Evolutionary conservation across 2,797 vertebrate species (phyloP), one percentile per base, ranked within the genome.

Genomic region (Cygnus olor): DNA sequence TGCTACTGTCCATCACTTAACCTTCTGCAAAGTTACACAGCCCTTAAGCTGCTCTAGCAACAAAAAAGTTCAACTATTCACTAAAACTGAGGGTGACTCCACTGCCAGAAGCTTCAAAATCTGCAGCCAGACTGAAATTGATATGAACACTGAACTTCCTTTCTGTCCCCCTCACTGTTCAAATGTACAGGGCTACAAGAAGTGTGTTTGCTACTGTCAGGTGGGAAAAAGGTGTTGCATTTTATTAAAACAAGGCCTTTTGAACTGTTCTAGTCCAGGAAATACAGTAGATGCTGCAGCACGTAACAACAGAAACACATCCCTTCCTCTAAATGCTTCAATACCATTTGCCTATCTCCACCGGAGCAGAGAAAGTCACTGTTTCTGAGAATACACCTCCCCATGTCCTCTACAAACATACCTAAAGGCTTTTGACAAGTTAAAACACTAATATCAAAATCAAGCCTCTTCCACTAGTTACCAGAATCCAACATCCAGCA

Each of bases 91-190:
- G 20, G 64, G 68, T 5, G 9, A 40, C 18, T 27, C 11, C 36
- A 25, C 27, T 28, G 36, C 60, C 17, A 63, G 7, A 76, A 64
- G 11, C 56, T 72, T 17, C 8, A 36, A 76, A 69, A 25, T 22
- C 15, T 21, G 11, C 19, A 38, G 9, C 9, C 2, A 36, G 1
- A 12, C 44, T 58, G 10, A 54, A 63, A 36, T 85, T 87, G 30
- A 44, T 2, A 28, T 1, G 7, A 85, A 76, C 3, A 18, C 0
- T 6, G 4, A 68, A 68, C 4, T 45, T 51, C 27, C 10, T 11
- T 90, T 72, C 45, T 18, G 13, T 15, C 10, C 20, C 2, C 0
- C 27, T 49, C 8, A 11, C 18, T 58, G 14, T 40, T 40, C 32
- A 77, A 17, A 8, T 27, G 15, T 73, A 27, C 4, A 45, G 1